Conservation (phyloP, 2,888 invertebrate species). For the Tipula helvola region DNA sequence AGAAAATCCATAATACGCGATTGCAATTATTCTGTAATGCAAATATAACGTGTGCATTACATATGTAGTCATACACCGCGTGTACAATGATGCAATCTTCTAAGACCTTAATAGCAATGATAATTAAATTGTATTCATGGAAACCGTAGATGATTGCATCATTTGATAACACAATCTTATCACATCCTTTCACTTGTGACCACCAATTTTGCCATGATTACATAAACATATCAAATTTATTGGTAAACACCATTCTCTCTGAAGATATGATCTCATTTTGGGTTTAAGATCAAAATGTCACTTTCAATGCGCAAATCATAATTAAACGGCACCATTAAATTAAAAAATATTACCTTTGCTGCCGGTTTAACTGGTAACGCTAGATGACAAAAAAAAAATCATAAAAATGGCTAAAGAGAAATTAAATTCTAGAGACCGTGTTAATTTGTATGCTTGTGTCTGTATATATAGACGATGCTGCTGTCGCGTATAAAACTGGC, state of each 20-base stretch:
- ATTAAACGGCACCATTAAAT: background rate
- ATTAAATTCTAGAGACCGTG: background rate
- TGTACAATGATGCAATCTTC: background rate
- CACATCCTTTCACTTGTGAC: background rate
- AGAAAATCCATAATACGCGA: background rate
- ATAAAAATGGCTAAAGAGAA: background rate
- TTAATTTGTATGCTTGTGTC: background rate
- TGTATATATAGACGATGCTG: background rate
- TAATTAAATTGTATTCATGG: background rate
- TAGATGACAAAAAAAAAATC: background rate
- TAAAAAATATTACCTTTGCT: background rate
- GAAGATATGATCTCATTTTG: background rate
- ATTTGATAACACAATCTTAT: background rate
- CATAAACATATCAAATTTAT: background rate
- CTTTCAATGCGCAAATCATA: background rate
- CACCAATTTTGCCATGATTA: background rate
- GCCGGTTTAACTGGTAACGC: background rate
- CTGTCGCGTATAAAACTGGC: background rate
- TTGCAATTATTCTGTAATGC: background rate
- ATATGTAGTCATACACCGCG: background rate
- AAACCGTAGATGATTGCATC: background rate
- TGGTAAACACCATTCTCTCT: background rate
- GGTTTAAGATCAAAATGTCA: background rate
- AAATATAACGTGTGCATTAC: background rate
- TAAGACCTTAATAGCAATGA: background rate